phyloP scores from a whole-genome alignment of 2,797 vertebrate genomes.

The Thamnophis elegans region DNA sequence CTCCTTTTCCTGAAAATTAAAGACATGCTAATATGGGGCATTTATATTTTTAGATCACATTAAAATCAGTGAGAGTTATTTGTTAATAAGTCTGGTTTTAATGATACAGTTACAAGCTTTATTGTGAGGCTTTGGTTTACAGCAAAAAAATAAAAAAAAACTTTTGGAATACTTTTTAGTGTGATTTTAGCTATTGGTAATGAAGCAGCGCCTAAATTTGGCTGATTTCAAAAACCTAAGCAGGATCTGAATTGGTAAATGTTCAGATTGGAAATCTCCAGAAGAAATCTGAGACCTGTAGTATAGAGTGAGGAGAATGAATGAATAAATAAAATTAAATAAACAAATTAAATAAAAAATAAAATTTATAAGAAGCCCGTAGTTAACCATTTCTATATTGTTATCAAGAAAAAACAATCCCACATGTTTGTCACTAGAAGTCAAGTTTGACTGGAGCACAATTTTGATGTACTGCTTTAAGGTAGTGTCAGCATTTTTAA shows the following conservation, averaged over 20 bases:
- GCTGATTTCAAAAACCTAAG: background rate
- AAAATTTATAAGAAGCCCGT: background rate
- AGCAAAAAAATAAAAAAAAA: background rate
- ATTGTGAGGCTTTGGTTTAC: background rate
- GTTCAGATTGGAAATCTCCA: background rate
- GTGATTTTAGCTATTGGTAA: background rate
- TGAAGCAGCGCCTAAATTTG: background rate
- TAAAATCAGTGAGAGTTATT: background rate
- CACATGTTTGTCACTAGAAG: background rate
- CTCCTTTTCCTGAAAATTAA: background rate
- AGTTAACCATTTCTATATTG: background rate
- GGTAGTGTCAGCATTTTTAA: conserved; percentile 13
- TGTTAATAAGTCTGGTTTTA: background rate
- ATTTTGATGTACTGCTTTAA: conserved; percentile 4
- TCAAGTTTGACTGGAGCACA: background rate
- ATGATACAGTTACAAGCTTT: background rate
- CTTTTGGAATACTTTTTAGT: background rate
- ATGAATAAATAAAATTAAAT: background rate
- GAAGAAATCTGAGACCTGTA: background rate
- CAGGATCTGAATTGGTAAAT: background rate
- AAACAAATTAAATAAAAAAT: background rate
- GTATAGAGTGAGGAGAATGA: background rate
- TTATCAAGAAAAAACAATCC: background rate
- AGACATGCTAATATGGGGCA: background rate
- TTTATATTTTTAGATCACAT: background rate